Evolutionary conservation across 2,797 vertebrate species (phyloP).

Genomic region (Remorina albescens): DNA sequence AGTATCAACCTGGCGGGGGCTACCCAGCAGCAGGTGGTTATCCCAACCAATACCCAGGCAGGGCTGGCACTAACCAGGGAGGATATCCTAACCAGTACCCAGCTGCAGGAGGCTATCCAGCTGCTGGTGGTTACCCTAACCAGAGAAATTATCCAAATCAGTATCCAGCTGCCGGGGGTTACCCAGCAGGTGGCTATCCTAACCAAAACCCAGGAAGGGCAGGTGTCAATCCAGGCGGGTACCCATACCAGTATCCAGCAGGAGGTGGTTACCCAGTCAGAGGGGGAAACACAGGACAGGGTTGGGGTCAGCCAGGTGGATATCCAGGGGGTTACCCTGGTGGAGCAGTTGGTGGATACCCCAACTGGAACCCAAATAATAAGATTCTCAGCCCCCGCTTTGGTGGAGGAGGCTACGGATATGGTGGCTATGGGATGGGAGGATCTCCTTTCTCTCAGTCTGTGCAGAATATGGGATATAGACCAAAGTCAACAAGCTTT

Average conservation of each 20-base stretch:
- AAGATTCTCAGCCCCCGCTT: constrained; percentile 82
- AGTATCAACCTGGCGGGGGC: constrained; percentile 32
- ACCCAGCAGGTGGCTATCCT: constrained; percentile 43
- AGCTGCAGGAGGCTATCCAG: constrained; percentile 50
- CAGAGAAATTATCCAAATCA: too few relatives aligned
- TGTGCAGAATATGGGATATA: constrained; percentile 78
- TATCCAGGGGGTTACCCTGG: constrained; percentile 66
- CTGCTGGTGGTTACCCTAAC: not conserved
- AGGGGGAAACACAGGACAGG: constrained; percentile 69
- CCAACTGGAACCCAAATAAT: constrained; percentile 86
- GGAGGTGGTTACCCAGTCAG: constrained; percentile 73
- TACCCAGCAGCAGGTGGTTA: constrained; percentile 60
- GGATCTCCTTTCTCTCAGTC: constrained; percentile 83
- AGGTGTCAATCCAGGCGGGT: constrained; percentile 7
- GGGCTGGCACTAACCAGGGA: constrained; percentile 52
- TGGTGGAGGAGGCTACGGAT: constrained; percentile 77
- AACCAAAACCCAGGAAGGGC: constrained; percentile 18
- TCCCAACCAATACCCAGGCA: constrained; percentile 64
- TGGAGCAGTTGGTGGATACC: constrained; percentile 64
- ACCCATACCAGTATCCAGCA: constrained; percentile 58
- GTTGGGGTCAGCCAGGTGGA: constrained; percentile 55
- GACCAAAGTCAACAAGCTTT: constrained; percentile 79
- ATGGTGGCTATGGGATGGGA: constrained; percentile 70
- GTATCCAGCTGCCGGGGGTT: constrained; percentile 54
- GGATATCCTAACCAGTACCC: constrained; percentile 66